phyloP scores from a whole-genome alignment of 1,140 invertebrate genomes.

The Drosophila suzukii region DNA sequence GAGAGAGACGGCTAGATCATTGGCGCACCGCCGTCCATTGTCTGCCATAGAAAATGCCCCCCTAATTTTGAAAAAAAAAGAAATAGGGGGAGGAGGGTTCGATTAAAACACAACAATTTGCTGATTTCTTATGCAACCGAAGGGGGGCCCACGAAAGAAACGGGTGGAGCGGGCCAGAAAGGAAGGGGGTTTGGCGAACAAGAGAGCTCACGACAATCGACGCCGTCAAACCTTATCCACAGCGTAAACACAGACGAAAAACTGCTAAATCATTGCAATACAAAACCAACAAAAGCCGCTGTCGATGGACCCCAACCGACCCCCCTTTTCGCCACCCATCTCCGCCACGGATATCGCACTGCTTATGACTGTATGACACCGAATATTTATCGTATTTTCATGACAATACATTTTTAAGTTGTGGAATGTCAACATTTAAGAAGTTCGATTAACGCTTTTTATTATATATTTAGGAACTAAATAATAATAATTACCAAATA shows the following conservation, averaged over 20 bases:
- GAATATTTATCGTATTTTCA: no score
- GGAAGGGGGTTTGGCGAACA: slow-evolving; percentile 6
- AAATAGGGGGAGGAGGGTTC: slow-evolving; percentile 24
- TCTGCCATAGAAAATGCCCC: slow-evolving; percentile 10
- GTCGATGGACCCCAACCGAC: slow-evolving; percentile 23
- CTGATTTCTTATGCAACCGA: slow-evolving; percentile 77
- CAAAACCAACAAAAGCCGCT: slow-evolving; percentile 78
- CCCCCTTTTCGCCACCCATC: slow-evolving; percentile 8
- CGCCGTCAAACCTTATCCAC: slow-evolving; percentile 71
- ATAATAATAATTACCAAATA: no score
- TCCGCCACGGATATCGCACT: slow-evolving; percentile 5
- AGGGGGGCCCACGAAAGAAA: slow-evolving; percentile 7
- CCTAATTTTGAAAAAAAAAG: neutral
- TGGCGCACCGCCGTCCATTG: slow-evolving; percentile 46
- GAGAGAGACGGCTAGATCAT: slow-evolving; percentile 21
- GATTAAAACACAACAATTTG: slow-evolving; percentile 82
- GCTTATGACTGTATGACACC: slow-evolving; percentile 15
- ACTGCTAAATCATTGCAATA: slow-evolving; percentile 83
- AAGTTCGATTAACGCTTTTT: no score
- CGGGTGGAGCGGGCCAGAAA: neutral
- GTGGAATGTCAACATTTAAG: no score
- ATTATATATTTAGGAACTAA: no score
- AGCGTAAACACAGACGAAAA: slow-evolving; percentile 82
- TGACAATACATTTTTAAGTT: no score
- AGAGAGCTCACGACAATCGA: slow-evolving; percentile 47